These are phyloP conservation scores for Vanessa tameamea DNA, from an alignment of 1,140 invertebrate genomes.

Conservation along the genomic window DNA sequence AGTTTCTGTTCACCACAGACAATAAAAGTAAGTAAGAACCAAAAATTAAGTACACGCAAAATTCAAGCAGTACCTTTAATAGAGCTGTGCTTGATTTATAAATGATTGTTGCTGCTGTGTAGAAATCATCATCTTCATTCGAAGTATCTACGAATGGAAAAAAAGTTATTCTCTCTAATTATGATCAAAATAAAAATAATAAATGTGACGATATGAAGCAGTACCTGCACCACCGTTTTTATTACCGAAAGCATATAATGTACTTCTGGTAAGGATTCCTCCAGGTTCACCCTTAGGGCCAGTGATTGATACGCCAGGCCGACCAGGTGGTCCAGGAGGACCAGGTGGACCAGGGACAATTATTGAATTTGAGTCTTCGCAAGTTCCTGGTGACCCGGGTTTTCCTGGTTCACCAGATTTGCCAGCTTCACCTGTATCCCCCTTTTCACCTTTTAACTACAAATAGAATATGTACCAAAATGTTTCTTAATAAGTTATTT, in stretches of 20 bases:
- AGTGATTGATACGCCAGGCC: conserved; percentile 56
- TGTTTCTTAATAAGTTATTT: no score
- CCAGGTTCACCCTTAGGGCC: conserved; percentile 63
- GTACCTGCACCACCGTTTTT: conserved; percentile 39
- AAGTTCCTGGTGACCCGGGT: conserved; percentile 47
- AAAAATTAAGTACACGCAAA: neutral
- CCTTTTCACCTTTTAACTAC: conserved; percentile 62
- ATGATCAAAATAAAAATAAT: neutral
- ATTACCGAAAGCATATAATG: conserved; percentile 27
- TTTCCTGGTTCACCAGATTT: conserved; percentile 45
- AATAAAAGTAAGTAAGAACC: no score
- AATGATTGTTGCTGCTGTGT: conserved; percentile 48
- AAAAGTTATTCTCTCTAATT: neutral
- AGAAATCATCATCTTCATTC: conserved; percentile 51
- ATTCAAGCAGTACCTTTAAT: conserved; percentile 50
- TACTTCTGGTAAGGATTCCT: conserved; percentile 38
- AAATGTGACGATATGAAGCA: neutral
- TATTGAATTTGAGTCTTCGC: conserved; percentile 30
- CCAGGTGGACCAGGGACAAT: conserved; percentile 48
- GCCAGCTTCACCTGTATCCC: conserved; percentile 52
- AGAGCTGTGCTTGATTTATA: conserved; percentile 47
- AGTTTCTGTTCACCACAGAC: no score
- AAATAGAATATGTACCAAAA: no score
- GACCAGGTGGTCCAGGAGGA: conserved; percentile 51
- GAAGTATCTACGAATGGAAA: conserved; percentile 32